phyloP scores from a whole-genome alignment of 2,888 invertebrate species.

The Liodrosophila aerea region DNA sequence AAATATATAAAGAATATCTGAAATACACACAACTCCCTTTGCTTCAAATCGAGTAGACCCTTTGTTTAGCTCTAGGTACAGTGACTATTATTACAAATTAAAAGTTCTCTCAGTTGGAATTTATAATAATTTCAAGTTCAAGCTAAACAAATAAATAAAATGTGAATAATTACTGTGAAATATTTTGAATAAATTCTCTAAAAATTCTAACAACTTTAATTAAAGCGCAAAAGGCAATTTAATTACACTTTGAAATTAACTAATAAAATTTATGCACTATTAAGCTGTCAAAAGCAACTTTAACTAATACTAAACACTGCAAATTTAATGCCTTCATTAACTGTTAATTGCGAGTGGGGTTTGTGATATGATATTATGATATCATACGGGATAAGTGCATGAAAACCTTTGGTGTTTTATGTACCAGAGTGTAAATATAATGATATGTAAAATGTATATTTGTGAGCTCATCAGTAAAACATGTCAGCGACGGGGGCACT shows the following conservation, averaged over 20 bases:
- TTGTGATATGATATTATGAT: constrained; percentile 43
- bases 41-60: no score
- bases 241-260: background rate
- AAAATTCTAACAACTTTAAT: no score
- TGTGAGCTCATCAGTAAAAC: constrained; percentile 50
- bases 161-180: no score
- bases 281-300: constrained; percentile 27
- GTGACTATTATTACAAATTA: no score
- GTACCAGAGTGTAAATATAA: constrained; percentile 16
- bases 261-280: constrained; percentile 11
- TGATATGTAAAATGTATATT: constrained; percentile 25
- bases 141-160: no score
- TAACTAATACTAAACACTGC: background rate
- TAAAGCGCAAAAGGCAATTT: background rate
- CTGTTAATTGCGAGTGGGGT: constrained; percentile 23
- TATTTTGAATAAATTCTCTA: no score
- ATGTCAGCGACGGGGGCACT: constrained; percentile 34
- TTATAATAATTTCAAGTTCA: no score
- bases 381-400: constrained; percentile 33
- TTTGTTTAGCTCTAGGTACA: no score
- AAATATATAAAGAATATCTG: no score
- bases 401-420: background rate
- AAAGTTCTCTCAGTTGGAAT: no score
- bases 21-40: no score
- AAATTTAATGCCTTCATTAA: constrained; percentile 45